These are phyloP conservation scores for Sebastiscus tertius DNA, from an alignment of 2,797 vertebrate species.

Conservation along the genomic window DNA sequence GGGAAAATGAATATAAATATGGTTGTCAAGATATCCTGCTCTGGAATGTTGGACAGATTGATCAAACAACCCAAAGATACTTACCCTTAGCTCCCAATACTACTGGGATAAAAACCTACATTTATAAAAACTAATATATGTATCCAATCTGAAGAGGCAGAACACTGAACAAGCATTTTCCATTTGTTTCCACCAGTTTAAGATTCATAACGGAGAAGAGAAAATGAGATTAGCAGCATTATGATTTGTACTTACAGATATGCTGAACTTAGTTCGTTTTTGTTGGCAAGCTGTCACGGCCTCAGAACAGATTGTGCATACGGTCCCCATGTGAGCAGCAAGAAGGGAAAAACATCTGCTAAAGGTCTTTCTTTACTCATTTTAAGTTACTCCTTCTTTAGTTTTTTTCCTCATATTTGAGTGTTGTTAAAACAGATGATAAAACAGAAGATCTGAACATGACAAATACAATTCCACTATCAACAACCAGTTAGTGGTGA, in stretches of 20 bases:
- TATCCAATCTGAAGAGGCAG: background rate
- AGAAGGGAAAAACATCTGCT: conserved; percentile 51
- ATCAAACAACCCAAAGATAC: background rate
- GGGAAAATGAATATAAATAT: background rate
- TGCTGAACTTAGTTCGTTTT: conserved; percentile 34
- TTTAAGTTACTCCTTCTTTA: conserved; percentile 1
- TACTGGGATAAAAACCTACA: background rate
- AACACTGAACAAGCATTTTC: background rate
- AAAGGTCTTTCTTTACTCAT: conserved; percentile 27
- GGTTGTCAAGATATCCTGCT: background rate
- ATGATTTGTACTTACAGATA: conserved; percentile 24
- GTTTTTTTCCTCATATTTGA: background rate
- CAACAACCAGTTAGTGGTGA: background rate
- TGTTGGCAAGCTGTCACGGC: conserved; percentile 18
- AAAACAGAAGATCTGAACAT: conserved; percentile 41
- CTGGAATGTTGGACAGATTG: background rate
- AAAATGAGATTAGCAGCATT: conserved; percentile 49
- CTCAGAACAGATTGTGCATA: conserved; percentile 18
- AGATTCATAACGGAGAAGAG: background rate
- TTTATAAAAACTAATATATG: background rate
- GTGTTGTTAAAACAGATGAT: conserved; percentile 27
- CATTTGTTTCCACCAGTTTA: conserved; percentile 3
- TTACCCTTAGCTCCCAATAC: background rate
- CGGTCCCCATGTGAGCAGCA: conserved; percentile 38
- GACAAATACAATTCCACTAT: background rate